phyloP scores from a whole-genome alignment of 2,888 invertebrate species.

The Leptopterna dolabrata region DNA sequence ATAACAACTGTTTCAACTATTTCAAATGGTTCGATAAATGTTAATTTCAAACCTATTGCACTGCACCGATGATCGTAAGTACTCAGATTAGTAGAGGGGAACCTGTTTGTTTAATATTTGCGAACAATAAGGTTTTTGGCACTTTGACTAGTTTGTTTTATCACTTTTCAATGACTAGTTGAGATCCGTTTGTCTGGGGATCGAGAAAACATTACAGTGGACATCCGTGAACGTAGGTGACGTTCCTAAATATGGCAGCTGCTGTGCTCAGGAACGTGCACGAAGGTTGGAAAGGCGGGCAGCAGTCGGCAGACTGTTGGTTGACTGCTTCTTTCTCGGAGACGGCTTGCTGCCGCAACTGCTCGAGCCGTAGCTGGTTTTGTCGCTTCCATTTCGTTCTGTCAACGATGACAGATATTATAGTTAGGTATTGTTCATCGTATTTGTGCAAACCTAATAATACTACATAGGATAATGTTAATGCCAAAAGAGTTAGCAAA shows the following conservation, averaged over 20 bases:
- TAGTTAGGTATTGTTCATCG: too few relatives aligned
- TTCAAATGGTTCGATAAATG: too few relatives aligned
- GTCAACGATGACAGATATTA: constrained; percentile 36
- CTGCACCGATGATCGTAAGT: too few relatives aligned
- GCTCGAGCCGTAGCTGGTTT: constrained; percentile 87
- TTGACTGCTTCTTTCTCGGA: constrained; percentile 75
- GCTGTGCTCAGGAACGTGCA: constrained; percentile 76
- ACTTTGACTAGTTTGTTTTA: neutral
- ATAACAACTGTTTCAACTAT: too few relatives aligned
- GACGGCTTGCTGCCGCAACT: constrained; percentile 85
- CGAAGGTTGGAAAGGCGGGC: constrained; percentile 66
- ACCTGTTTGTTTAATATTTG: too few relatives aligned
- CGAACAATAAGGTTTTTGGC: too few relatives aligned
- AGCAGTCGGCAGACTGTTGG: constrained; percentile 64
- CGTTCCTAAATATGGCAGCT: constrained; percentile 79
- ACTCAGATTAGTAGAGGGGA: too few relatives aligned
- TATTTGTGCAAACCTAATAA: too few relatives aligned
- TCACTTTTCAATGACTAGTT: neutral
- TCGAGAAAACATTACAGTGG: constrained; percentile 70
- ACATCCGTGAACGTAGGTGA: constrained; percentile 79
- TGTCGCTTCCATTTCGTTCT: constrained; percentile 71
- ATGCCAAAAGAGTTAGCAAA: too few relatives aligned
- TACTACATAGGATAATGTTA: too few relatives aligned
- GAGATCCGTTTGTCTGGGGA: neutral
- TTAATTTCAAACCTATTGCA: too few relatives aligned